Conservation (phyloP, 2,113 vertebrate species). For the Coreoperca whiteheadi region DNA sequence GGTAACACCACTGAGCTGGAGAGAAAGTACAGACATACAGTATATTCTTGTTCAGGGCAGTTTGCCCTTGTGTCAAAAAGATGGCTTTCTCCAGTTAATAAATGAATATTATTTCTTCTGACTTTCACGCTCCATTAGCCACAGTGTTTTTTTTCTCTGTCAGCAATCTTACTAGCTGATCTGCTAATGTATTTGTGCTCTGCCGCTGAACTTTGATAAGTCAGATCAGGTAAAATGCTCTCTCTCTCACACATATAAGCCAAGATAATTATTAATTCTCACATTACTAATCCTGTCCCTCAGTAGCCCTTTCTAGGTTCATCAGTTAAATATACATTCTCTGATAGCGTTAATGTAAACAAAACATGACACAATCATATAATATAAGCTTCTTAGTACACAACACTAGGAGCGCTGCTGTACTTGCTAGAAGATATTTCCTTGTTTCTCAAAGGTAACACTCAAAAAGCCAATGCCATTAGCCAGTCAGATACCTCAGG, state of each 20-base stretch:
- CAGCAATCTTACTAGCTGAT: slow-evolving; percentile 41
- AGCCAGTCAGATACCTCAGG: not conserved
- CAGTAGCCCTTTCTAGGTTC: not conserved
- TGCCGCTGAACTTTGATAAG: slow-evolving; percentile 46
- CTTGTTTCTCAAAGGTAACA: not conserved
- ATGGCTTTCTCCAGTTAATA: slow-evolving; percentile 39
- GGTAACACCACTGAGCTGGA: slow-evolving; percentile 85
- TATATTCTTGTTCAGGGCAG: not conserved
- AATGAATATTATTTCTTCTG: slow-evolving; percentile 26
- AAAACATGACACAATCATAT: not conserved
- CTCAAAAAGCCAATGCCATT: not conserved
- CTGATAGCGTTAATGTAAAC: not conserved
- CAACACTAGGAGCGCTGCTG: not conserved
- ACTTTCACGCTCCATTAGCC: slow-evolving; percentile 29
- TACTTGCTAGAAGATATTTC: not conserved
- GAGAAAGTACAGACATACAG: slow-evolving; percentile 21
- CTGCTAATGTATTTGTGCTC: slow-evolving; percentile 24
- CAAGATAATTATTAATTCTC: slow-evolving; percentile 48
- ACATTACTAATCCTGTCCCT: slow-evolving; percentile 23
- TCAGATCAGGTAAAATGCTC: not conserved
- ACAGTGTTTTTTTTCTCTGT: slow-evolving; percentile 29
- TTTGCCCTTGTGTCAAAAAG: not conserved
- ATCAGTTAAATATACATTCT: not conserved
- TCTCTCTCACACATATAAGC: not conserved
- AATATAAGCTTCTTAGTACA: not conserved